Percentiles rank a stretch among this genome's conserved stretches.
These are phyloP conservation scores for Podarcis muralis DNA, from an alignment of 2,113 vertebrate species.

Conservation along the genomic window DNA sequence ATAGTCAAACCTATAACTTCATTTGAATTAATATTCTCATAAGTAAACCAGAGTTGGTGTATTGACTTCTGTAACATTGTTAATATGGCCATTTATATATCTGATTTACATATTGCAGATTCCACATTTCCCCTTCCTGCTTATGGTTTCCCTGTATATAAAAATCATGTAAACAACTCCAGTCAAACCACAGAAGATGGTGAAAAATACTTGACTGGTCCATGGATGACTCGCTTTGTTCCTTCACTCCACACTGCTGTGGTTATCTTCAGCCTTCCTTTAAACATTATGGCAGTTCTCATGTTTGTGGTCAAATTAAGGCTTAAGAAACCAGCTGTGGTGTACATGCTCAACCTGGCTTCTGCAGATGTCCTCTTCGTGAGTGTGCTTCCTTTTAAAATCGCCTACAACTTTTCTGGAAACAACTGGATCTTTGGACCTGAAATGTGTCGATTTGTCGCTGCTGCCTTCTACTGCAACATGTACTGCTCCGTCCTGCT, in stretches of 20 bases:
- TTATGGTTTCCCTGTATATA: neutral
- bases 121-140: accelerated
- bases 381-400: conserved; percentile 78
- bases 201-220: conserved; percentile 71
- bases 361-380: conserved; percentile 77
- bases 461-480: conserved; percentile 80
- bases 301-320: conserved; percentile 76
- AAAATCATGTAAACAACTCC: neutral
- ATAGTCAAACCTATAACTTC: neutral
- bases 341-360: conserved; percentile 87
- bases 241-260: conserved; percentile 76
- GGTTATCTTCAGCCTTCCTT: conserved; percentile 76
- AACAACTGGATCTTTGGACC: conserved; percentile 82
- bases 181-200: conserved; percentile 50
- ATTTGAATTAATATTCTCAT: neutral
- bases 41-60: neutral
- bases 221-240: conserved; percentile 76
- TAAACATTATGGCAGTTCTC: conserved; percentile 76
- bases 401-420: conserved; percentile 77
- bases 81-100: neutral
- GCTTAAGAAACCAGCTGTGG: conserved; percentile 75
- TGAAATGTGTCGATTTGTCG: conserved; percentile 74
- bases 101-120: neutral
- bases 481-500: conserved; percentile 89
- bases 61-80: neutral